Evolutionary conservation across 2,888 invertebrate species (phyloP).

Genomic region (Campopleginae sp.): DNA sequence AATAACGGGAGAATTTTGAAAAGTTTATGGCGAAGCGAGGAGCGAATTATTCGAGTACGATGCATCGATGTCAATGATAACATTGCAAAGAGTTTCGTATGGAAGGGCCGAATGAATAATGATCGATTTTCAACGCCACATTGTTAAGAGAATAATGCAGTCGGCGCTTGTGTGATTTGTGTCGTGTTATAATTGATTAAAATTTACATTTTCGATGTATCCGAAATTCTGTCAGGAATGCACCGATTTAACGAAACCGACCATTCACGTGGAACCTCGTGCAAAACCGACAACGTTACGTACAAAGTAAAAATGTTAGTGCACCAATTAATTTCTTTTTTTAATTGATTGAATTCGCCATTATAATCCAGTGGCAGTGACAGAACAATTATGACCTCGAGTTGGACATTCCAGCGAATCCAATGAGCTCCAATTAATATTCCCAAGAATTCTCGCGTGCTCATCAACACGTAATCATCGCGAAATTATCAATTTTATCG

Average conservation of each 20-base stretch:
- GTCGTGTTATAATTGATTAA: background rate
- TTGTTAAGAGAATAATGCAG: background rate
- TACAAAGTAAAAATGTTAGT: background rate
- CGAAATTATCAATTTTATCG: background rate
- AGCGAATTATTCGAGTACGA: background rate
- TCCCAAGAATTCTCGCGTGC: background rate
- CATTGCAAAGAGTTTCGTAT: background rate
- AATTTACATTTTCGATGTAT: background rate
- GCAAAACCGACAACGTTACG: background rate
- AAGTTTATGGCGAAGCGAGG: background rate
- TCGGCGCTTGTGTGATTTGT: background rate
- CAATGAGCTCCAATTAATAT: background rate
- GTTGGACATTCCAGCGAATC: background rate
- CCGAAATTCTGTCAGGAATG: background rate
- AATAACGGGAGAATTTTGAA: background rate
- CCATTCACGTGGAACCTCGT: background rate
- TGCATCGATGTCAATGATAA: background rate
- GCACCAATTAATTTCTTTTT: background rate
- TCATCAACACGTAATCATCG: background rate
- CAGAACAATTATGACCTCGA: background rate
- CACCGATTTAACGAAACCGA: background rate
- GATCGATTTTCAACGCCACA: background rate
- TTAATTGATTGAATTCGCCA: background rate
- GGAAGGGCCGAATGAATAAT: background rate
- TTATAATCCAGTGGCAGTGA: background rate